Conservation (phyloP, 2,113 vertebrate genomes). For the Chitala chitala region DNA sequence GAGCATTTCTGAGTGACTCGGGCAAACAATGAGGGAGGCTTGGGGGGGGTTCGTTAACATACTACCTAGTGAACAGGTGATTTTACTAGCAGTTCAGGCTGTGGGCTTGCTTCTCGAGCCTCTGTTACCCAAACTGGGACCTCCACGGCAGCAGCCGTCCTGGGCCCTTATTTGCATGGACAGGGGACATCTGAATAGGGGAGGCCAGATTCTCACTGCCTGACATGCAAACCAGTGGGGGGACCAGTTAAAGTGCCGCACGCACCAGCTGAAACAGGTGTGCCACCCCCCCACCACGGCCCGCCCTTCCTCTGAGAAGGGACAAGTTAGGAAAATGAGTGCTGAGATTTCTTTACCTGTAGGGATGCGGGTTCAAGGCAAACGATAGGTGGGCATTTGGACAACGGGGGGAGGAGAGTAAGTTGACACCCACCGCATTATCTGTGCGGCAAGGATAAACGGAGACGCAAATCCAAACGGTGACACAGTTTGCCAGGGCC, state of each 20-base stretch:
- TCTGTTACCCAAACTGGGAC: slow-evolving; percentile 61
- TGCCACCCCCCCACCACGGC: slow-evolving; percentile 6
- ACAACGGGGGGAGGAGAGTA: background rate
- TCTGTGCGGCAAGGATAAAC: background rate
- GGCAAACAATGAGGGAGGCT: slow-evolving; percentile 42
- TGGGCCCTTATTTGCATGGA: slow-evolving; percentile 61
- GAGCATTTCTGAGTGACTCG: slow-evolving; percentile 29
- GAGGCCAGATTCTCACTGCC: slow-evolving; percentile 61
- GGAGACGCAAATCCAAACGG: background rate
- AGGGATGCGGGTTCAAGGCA: slow-evolving; percentile 26
- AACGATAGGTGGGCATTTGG: slow-evolving; percentile 13
- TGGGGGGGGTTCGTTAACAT: background rate
- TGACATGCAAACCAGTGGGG: slow-evolving; percentile 64
- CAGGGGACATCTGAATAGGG: slow-evolving; percentile 61
- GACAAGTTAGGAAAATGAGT: slow-evolving; percentile 55
- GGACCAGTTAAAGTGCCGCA: slow-evolving; percentile 63
- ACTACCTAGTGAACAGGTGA: slow-evolving; percentile 40
- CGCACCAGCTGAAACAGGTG: slow-evolving; percentile 42
- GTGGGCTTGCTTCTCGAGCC: slow-evolving; percentile 50
- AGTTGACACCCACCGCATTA: background rate
- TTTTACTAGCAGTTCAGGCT: slow-evolving; percentile 67
- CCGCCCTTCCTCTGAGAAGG: slow-evolving; percentile 15
- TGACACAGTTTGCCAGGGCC: slow-evolving; percentile 13
- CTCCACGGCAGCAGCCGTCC: slow-evolving; percentile 42
- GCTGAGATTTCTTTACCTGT: slow-evolving; percentile 52